Evolutionary conservation across 2,797 vertebrate genomes (phyloP).

Genomic region (Neomorphus geoffroyi): DNA sequence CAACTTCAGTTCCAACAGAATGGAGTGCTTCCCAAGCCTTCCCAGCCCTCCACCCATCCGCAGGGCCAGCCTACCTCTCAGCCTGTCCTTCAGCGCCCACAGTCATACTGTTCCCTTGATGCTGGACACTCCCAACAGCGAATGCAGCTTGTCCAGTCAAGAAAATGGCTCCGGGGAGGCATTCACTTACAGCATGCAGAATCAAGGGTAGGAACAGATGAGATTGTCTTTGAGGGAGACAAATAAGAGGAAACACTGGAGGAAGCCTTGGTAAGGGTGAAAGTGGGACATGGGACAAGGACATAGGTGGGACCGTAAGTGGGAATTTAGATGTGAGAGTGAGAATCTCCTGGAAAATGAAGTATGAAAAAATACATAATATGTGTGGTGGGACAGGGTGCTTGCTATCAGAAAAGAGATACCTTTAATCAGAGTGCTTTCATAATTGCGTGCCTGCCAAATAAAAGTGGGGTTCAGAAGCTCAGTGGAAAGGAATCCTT

Average conservation of each 20-base stretch:
- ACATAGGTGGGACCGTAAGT: background rate
- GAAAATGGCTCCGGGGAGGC: conserved; percentile 66
- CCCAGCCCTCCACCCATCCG: conserved; percentile 90
- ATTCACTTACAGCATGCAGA: conserved; percentile 70
- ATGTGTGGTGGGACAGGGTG: background rate
- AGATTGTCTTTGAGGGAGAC: background rate
- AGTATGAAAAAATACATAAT: background rate
- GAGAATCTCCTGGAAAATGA: background rate
- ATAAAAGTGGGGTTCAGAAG: background rate
- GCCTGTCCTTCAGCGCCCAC: conserved; percentile 63
- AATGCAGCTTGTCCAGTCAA: conserved; percentile 64
- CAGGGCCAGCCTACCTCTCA: conserved; percentile 82
- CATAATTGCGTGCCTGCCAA: background rate
- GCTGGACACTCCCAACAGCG: conserved; percentile 73
- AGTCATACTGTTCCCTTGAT: conserved; percentile 71
- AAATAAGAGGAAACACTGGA: background rate
- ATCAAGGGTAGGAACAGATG: conserved; percentile 60
- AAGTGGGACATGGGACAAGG: background rate
- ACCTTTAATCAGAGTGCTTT: background rate
- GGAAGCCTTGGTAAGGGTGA: background rate
- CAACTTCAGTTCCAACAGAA: conserved; percentile 8
- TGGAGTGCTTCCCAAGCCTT: conserved; percentile 79
- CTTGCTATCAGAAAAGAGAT: background rate
- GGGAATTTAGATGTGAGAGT: background rate
- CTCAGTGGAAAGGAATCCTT: background rate